Evolutionary conservation across 1,140 invertebrate species (phyloP).

Genomic region (Drosophila kanapiae): DNA sequence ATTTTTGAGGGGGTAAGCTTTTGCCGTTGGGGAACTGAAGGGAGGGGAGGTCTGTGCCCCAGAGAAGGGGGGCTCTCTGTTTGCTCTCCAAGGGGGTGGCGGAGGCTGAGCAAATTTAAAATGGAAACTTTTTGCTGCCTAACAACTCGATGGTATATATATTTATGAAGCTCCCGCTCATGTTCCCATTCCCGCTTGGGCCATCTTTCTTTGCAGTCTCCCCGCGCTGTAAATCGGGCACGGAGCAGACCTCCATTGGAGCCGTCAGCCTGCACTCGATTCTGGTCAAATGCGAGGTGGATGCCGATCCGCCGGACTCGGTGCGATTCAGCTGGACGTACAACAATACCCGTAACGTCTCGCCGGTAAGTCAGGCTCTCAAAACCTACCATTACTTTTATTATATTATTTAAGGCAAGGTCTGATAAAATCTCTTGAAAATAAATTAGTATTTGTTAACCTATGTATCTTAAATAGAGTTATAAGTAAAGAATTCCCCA

Average conservation of each 20-base stretch:
- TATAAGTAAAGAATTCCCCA: no score
- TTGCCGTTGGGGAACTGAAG: not conserved
- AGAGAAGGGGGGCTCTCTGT: constrained; percentile 49
- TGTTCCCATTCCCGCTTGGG: constrained; percentile 11
- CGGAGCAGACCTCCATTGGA: constrained; percentile 87
- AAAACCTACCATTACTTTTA: not conserved
- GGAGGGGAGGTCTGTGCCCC: constrained; percentile 4
- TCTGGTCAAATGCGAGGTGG: constrained; percentile 92
- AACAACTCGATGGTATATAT: constrained; percentile 42
- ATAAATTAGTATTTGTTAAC: not conserved
- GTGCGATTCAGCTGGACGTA: constrained; percentile 93
- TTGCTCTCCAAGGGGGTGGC: constrained; percentile 29
- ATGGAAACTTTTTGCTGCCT: constrained; percentile 65
- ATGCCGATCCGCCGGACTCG: constrained; percentile 92
- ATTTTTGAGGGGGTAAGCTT: constrained; percentile 8
- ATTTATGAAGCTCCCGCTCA: constrained; percentile 45
- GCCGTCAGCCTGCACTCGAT: constrained; percentile 88
- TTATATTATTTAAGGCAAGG: not conserved
- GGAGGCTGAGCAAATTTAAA: constrained; percentile 31
- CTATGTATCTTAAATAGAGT: no score
- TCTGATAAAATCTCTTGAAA: not conserved
- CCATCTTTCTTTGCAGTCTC: constrained; percentile 86
- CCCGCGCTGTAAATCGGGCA: constrained; percentile 88
- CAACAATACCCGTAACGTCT: constrained; percentile 90
- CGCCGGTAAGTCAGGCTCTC: constrained; percentile 86